phyloP scores from a whole-genome alignment of 2,888 invertebrate genomes.

The Himalopsyche tibetana region DNA sequence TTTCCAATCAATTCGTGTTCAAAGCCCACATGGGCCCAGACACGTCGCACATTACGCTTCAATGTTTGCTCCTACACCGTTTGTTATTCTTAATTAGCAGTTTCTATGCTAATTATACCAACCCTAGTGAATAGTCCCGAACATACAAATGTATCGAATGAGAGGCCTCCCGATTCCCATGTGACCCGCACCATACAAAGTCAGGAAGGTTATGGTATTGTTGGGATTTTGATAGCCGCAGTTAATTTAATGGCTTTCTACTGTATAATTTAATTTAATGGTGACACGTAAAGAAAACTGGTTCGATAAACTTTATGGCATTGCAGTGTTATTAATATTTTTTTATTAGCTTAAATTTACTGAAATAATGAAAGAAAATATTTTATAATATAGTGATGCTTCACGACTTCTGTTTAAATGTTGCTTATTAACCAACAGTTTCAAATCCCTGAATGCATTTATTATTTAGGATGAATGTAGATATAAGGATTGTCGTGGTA shows the following conservation, averaged over 20 bases:
- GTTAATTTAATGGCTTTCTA: conserved; percentile 11
- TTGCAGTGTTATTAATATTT: too few relatives aligned
- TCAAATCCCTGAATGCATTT: too few relatives aligned
- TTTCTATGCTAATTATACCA: conserved; percentile 64
- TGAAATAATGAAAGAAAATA: too few relatives aligned
- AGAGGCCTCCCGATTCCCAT: conserved; percentile 44
- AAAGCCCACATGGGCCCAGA: conserved; percentile 42
- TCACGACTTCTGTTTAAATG: too few relatives aligned
- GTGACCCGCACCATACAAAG: neutral
- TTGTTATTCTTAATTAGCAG: conserved; percentile 64
- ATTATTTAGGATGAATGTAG: too few relatives aligned
- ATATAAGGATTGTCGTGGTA: too few relatives aligned
- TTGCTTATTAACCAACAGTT: too few relatives aligned
- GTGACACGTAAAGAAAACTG: too few relatives aligned
- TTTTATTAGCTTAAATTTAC: too few relatives aligned
- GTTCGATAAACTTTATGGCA: too few relatives aligned
- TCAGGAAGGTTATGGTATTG: conserved; percentile 34
- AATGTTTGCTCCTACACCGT: conserved; percentile 48
- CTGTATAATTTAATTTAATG: neutral
- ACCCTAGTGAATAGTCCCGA: conserved; percentile 38
- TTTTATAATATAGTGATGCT: too few relatives aligned
- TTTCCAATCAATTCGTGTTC: conserved; percentile 33
- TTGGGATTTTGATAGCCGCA: conserved; percentile 23
- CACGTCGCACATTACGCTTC: conserved; percentile 31
- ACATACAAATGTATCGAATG: conserved; percentile 48